Evolutionary conservation across 2,888 invertebrate genomes (phyloP).

Genomic region (Hyalella azteca): DNA sequence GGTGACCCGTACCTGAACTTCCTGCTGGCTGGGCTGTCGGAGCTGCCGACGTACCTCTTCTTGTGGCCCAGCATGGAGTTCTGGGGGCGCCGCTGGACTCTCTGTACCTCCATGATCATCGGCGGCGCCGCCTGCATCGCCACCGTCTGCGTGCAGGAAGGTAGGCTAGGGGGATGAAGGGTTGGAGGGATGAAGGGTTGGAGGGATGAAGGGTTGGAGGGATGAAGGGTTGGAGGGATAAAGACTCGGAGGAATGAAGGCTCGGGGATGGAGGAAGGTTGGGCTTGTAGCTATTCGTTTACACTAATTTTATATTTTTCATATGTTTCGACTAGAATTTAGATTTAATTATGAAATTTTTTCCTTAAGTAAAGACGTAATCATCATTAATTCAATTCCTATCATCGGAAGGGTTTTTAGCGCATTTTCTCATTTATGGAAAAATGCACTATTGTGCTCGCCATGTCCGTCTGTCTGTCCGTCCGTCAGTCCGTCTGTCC

Average conservation of each 20-base stretch:
- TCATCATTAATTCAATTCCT: too few species aligned
- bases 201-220: background rate
- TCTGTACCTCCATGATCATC: conserved; percentile 82
- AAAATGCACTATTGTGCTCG: too few species aligned
- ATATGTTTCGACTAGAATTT: too few species aligned
- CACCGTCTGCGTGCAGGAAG: conserved; percentile 77
- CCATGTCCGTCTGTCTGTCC: too few species aligned
- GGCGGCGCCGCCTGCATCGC: conserved; percentile 84
- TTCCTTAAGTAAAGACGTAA: too few species aligned
- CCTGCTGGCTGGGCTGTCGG: conserved; percentile 76
- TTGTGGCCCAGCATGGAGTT: conserved; percentile 90
- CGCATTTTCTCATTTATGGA: too few species aligned
- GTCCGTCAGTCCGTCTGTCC: too few species aligned
- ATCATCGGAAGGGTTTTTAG: too few species aligned
- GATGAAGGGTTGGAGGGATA: background rate
- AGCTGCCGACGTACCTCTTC: conserved; percentile 78
- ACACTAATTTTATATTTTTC: too few species aligned
- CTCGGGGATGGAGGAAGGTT: background rate
- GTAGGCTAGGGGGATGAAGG: conserved; percentile 67
- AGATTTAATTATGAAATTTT: too few species aligned
- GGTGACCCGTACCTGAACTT: conserved; percentile 85
- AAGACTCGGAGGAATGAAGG: background rate
- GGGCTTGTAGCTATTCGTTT: too few species aligned
- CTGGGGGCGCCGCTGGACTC: conserved; percentile 80
- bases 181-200: background rate